Conservation (phyloP, 2,113 vertebrate species). For the Calidris pygmaea region DNA sequence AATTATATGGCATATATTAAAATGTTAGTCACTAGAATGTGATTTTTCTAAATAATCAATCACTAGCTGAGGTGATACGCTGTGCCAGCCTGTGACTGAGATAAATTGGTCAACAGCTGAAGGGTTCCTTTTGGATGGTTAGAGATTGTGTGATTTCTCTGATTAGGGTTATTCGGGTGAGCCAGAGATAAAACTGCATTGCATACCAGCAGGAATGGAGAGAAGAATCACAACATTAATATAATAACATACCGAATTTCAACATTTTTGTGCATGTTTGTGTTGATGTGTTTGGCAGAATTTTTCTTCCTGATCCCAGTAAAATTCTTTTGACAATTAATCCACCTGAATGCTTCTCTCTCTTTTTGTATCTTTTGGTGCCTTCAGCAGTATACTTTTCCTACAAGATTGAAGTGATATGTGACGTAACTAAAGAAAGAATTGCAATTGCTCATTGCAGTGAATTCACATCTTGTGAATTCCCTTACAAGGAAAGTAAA, state of each 20-base stretch:
- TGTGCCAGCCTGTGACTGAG: fast-evolving
- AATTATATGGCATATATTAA: not conserved
- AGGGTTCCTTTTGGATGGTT: not conserved
- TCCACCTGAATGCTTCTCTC: not conserved
- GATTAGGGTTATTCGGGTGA: not conserved
- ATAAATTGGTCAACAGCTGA: not conserved
- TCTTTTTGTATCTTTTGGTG: not conserved
- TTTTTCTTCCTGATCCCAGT: not conserved
- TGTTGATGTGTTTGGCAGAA: not conserved
- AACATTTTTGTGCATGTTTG: not conserved
- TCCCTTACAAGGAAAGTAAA: not conserved
- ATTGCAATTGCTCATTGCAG: not conserved
- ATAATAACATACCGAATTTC: not conserved
- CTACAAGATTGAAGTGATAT: not conserved
- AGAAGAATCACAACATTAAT: not conserved
- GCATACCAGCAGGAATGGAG: not conserved
- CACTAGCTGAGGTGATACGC: not conserved
- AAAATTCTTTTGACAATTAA: not conserved
- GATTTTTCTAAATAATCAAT: not conserved
- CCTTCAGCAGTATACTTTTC: not conserved
- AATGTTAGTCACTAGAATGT: not conserved
- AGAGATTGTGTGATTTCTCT: not conserved
- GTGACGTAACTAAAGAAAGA: not conserved
- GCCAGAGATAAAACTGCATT: not conserved
- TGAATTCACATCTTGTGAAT: not conserved